Evolutionary conservation across 1,140 invertebrate genomes (phyloP).

Genomic region (Drosophila yakuba): DNA sequence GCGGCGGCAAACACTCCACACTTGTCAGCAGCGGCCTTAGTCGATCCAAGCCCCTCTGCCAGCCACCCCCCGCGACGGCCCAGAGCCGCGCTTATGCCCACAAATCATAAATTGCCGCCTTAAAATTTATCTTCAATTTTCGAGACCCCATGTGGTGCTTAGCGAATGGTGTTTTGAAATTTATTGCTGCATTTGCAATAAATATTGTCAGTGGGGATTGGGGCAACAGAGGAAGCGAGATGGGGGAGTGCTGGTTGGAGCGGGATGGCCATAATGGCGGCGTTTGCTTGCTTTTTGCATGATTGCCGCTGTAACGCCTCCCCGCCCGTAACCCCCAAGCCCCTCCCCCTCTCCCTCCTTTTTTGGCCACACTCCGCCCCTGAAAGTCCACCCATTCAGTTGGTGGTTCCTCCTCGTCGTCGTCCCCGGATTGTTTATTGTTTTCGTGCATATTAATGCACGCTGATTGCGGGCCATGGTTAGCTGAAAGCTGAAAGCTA

Average conservation of each 20-base stretch:
- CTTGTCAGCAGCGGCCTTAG: constrained; percentile 67
- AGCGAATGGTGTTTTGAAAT: constrained; percentile 85
- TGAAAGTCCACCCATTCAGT: constrained; percentile 7
- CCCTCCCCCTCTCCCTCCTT: neutral
- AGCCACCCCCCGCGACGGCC: neutral
- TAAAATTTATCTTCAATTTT: constrained; percentile 85
- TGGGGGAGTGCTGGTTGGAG: neutral
- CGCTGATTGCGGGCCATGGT: constrained; percentile 73
- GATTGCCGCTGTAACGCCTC: constrained; percentile 81
- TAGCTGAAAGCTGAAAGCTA: neutral
- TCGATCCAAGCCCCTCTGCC: constrained; percentile 1
- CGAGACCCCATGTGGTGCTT: constrained; percentile 84
- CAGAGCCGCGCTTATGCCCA: constrained; percentile 77
- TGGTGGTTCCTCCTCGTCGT: constrained; percentile 5
- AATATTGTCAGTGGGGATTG: constrained; percentile 81
- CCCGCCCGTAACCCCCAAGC: constrained; percentile 44
- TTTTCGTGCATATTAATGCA: constrained; percentile 84
- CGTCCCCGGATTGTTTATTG: constrained; percentile 74
- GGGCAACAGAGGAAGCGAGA: constrained; percentile 17
- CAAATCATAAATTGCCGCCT: constrained; percentile 85
- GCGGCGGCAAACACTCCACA: constrained; percentile 81
- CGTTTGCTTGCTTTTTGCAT: constrained; percentile 65
- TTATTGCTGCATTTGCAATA: constrained; percentile 85
- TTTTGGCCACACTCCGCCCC: neutral
- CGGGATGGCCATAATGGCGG: constrained; percentile 57